Conservation (phyloP, 2,888 invertebrate species). For the Masnerella sp. region DNA sequence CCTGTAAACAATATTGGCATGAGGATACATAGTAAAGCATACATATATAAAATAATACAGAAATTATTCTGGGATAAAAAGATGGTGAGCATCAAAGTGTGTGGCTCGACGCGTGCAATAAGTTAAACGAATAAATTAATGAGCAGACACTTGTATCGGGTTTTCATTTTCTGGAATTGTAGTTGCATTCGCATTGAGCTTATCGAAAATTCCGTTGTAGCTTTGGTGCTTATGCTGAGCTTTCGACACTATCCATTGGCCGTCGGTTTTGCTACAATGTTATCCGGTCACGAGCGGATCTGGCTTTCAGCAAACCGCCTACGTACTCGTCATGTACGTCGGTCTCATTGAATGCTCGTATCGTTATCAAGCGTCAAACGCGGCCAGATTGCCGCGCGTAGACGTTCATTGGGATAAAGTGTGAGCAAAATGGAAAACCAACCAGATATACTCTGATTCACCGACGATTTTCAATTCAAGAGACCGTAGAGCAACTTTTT, state of each 20-base stretch:
- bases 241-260: slow-evolving; percentile 61
- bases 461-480: slow-evolving; percentile 25
- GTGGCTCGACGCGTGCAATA: slow-evolving; percentile 27
- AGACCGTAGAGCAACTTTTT: slow-evolving; percentile 21
- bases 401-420: slow-evolving; percentile 52
- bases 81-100: no score
- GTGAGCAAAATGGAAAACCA: slow-evolving; percentile 26
- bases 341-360: slow-evolving; percentile 54
- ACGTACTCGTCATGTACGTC: slow-evolving; percentile 58
- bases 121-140: slow-evolving; percentile 57
- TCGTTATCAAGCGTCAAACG: slow-evolving; percentile 56
- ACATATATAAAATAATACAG: no score
- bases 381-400: slow-evolving; percentile 48
- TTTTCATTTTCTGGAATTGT: slow-evolving; percentile 60
- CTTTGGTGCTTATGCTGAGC: slow-evolving; percentile 61
- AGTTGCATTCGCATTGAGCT: slow-evolving; percentile 59
- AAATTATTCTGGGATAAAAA: no score
- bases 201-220: slow-evolving; percentile 60
- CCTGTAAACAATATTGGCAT: no score
- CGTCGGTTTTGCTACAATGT: slow-evolving; percentile 60
- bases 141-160: slow-evolving; percentile 54
- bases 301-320: slow-evolving; percentile 62
- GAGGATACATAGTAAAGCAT: no score
- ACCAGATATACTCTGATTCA: slow-evolving; percentile 9
- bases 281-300: slow-evolving; percentile 64